A percentile compares a stretch with the other conserved stretches of the same genome.
phyloP scores from a whole-genome alignment of 2,797 vertebrate genomes.

The Onychomys torridus region DNA sequence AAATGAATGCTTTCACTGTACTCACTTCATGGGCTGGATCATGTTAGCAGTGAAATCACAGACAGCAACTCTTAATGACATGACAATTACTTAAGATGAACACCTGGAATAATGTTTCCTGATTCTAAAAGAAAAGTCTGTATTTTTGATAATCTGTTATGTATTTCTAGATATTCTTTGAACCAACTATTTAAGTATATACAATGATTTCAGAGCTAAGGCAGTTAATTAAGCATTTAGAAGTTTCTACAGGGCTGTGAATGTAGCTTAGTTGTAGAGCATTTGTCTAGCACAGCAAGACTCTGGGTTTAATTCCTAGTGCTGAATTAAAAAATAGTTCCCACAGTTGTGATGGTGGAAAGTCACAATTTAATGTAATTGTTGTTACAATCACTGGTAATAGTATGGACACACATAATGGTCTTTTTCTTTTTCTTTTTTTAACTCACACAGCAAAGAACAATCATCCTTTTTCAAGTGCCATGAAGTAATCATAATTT shows the following conservation, averaged over 20 bases:
- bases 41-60: not conserved
- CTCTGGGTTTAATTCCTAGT: not conserved
- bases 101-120: not conserved
- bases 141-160: not conserved
- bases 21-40: not conserved
- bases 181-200: not conserved
- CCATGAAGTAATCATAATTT: constrained; percentile 48
- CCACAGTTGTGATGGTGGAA: not conserved
- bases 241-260: not conserved
- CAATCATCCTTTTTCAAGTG: not conserved
- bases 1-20: constrained; percentile 49
- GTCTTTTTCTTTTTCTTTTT: not conserved
- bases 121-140: constrained; percentile 59
- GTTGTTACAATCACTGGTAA: constrained; percentile 39
- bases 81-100: constrained; percentile 55
- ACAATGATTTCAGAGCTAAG: constrained; percentile 12
- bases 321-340: not conserved
- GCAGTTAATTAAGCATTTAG: constrained; percentile 47
- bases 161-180: not conserved
- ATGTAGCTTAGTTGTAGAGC: not conserved
- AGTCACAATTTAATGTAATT: constrained; percentile 47
- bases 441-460: constrained; percentile 25
- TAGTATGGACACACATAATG: not conserved
- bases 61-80: constrained; percentile 15
- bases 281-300: not conserved